Evolutionary conservation across 1,140 invertebrate species (phyloP), one percentile per base, ranked within the genome.

Genomic region (Batillaria attramentaria): DNA sequence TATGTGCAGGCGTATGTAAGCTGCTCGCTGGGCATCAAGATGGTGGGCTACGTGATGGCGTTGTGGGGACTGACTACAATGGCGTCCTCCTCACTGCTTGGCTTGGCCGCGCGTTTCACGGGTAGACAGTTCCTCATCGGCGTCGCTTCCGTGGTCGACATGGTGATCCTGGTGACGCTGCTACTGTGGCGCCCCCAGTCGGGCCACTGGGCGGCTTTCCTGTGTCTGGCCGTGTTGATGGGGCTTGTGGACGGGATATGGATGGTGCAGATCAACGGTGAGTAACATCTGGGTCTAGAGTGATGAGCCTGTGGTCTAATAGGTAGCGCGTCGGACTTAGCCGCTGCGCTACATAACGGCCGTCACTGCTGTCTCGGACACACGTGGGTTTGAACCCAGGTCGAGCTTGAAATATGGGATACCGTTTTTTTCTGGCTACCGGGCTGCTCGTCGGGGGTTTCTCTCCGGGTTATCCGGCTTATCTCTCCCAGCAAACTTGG

Each of bases 251-350:
- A 98, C 87, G 96, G 96, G 3, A 95, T 98, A 0, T 98, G 97
- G 97, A 97, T 98, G 89, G 98, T 97, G 0, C 97, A 98, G 92
- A 95, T 98, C 54, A 98, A 98, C 87, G 96, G 97, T 95, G 91
- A 93, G 93, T 72, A 35, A n/a, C 20, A 3, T 66, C 10, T n/a
- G n/a, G 33, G 13, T 66, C 24, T 50, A 50, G 10, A 13, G 46
- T 50, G 10, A 8, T n/a, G n/a, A n/a, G n/a, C n/a, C n/a, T n/a
- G n/a, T n/a, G n/a, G n/a, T n/a, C n/a, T n/a, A n/a, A n/a, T n/a
- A n/a, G n/a, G n/a, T n/a, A n/a, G n/a, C n/a, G n/a, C n/a, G n/a
- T n/a, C n/a, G n/a, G n/a, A n/a, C n/a, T n/a, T n/a, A n/a, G n/a
- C n/a, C n/a, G n/a, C n/a, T n/a, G n/a, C n/a, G n/a, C n/a, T n/a